These are phyloP conservation scores for Eupsilia transversa DNA, from an alignment of 2,888 invertebrate genomes.

Conservation along the genomic window DNA sequence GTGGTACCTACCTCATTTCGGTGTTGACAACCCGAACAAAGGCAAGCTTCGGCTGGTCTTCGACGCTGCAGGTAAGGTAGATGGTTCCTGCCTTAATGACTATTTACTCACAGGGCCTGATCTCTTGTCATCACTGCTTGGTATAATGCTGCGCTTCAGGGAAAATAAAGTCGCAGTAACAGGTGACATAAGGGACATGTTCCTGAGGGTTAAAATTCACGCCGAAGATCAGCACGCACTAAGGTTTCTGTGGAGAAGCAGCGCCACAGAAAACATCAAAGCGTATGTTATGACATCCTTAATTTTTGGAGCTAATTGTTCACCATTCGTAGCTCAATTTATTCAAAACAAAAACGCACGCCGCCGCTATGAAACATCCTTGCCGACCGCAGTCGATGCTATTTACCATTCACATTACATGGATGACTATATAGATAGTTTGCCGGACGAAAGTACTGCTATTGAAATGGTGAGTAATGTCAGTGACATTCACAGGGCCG, in stretches of 20 bases:
- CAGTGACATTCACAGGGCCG: neutral
- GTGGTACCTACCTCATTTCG: too few relatives aligned
- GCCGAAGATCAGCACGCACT: too few relatives aligned
- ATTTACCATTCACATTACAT: conserved; percentile 4
- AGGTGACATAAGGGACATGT: conserved; percentile 4
- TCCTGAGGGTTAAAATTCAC: too few relatives aligned
- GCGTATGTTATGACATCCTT: conserved; percentile 5
- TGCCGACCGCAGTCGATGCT: conserved; percentile 4
- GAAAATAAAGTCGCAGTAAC: neutral
- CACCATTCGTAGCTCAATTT: conserved; percentile 8
- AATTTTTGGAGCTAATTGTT: conserved; percentile 14
- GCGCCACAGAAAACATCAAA: neutral
- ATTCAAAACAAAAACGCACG: neutral
- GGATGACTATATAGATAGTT: conserved; percentile 17
- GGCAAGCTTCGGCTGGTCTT: too few relatives aligned
- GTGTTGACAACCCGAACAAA: too few relatives aligned
- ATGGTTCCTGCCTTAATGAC: too few relatives aligned
- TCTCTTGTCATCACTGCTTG: neutral
- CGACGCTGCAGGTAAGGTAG: too few relatives aligned
- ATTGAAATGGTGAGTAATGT: conserved; percentile 5
- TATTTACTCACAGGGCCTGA: too few relatives aligned
- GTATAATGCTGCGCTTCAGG: neutral
- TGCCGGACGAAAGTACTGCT: neutral
- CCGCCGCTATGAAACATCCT: neutral
- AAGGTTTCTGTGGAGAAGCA: too few relatives aligned